A percentile compares a stretch with the other conserved stretches of the same genome.
Evolutionary conservation across 2,797 vertebrate genomes (phyloP).

Genomic region (Cryptoblepharus egeriae): DNA sequence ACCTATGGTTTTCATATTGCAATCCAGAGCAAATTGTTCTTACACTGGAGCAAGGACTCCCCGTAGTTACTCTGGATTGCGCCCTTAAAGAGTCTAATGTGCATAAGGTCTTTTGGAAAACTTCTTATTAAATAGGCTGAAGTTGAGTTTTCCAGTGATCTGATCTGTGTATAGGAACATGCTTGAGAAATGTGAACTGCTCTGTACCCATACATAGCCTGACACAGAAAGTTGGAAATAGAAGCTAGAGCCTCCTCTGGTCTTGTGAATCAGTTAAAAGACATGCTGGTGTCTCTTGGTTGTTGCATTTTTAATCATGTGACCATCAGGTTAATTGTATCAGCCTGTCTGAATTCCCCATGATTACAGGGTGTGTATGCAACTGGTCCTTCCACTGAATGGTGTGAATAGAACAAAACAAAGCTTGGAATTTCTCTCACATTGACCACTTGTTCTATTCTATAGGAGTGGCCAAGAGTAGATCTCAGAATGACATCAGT

Average conservation of each 20-base stretch:
- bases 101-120: too few relatives aligned
- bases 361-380: neutral
- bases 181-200: too few relatives aligned
- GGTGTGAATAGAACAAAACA: neutral
- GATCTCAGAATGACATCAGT: constrained; percentile 19
- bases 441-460: constrained; percentile 34
- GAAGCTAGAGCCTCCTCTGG: neutral
- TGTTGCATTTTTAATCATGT: neutral
- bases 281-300: neutral
- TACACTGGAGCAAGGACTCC: too few relatives aligned
- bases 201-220: too few relatives aligned
- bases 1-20: too few relatives aligned
- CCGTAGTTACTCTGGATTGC: too few relatives aligned
- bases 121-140: too few relatives aligned
- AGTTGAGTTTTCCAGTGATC: too few relatives aligned
- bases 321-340: neutral
- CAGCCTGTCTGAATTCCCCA: neutral
- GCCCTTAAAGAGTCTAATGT: too few relatives aligned
- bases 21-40: too few relatives aligned
- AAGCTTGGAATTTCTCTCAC: constrained; percentile 13
- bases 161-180: too few relatives aligned
- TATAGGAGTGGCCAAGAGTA: neutral
- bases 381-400: neutral
- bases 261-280: neutral
- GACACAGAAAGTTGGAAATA: too few relatives aligned